Base-by-base conservation (phyloP, 2,113 vertebrate genomes). In the Calidris pygmaea region DNA sequence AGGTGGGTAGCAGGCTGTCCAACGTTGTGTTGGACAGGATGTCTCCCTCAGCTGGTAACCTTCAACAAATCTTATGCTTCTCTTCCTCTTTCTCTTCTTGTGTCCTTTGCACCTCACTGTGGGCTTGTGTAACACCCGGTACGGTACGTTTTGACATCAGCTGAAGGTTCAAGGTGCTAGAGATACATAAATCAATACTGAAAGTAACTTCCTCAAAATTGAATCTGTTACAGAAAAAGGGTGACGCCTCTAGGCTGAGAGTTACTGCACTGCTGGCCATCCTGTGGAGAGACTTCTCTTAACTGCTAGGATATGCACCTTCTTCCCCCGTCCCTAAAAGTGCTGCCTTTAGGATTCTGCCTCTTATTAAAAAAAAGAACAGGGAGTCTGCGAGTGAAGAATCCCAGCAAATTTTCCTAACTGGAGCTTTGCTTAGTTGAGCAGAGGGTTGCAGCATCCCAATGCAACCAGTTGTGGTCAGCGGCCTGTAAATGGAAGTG, bases 91-190 rank as follows among this genome's bases (percentile, higher is more conserved):
- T 41, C 74, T 58, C 45, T 9, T 2, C 22, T 60, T 27, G 48
- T 41, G 55, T 62, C 74, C 78, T 91, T 82, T 94, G 77, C 63
- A 72, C 35, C 30, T 65, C 52, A 3, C 32, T 26, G 17, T 0
- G 6, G n/a, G 19, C 35, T 87, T 24, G 39, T 60, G 34, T 52
- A 83, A 82, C 35, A 48, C 53, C 39, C 21, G 23, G 41, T 37
- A 10, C 37, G 19, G 27, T 16, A 16, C 23, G 9, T 60, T 66
- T 63, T 68, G 59, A 52, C 60, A 68, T 65, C 48, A 85, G 37
- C 37, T 77, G 78, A 37, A 62, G 65, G 79, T 48, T 81, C 74
- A 68, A 73, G 86, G 83, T 96, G 78, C 27, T 79, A 17, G 34
- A 58, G 74, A 85, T 67, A 71, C 0, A n/a, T n/a, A n/a, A 84